Evolutionary conservation across 2,888 invertebrate species (phyloP).

Genomic region (Dorcus parallelipipedus): DNA sequence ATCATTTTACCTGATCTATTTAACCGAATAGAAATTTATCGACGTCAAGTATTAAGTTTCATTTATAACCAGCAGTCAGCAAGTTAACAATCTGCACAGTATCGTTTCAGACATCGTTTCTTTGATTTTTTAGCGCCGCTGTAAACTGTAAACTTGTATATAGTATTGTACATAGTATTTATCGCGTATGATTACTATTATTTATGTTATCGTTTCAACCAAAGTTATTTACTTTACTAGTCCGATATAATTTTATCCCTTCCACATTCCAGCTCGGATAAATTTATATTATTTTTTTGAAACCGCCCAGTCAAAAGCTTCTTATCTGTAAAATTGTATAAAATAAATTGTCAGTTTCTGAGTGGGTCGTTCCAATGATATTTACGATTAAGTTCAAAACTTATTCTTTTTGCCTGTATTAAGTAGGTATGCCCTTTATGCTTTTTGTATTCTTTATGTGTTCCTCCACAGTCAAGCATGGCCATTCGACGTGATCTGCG

Average conservation of each 20-base stretch:
- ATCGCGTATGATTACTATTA: constrained; percentile 25
- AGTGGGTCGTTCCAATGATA: too few species aligned
- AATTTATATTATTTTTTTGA: constrained; percentile 2
- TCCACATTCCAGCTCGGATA: constrained; percentile 3
- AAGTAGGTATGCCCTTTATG: constrained; percentile 43
- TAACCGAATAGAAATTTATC: constrained; percentile 43
- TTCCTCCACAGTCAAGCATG: not conserved
- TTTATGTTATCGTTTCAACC: constrained; percentile 32
- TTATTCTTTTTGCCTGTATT: constrained; percentile 32
- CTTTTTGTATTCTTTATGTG: constrained; percentile 18
- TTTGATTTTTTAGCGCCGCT: constrained; percentile 28
- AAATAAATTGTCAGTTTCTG: not conserved
- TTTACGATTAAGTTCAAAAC: too few species aligned
- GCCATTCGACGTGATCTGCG: too few species aligned
- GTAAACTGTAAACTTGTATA: constrained; percentile 45
- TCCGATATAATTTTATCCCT: constrained; percentile 10
- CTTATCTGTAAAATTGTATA: not conserved
- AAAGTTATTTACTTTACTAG: constrained; percentile 21
- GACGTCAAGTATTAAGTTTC: constrained; percentile 44
- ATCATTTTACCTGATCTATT: constrained; percentile 42
- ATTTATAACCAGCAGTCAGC: constrained; percentile 48
- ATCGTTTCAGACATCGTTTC: constrained; percentile 28
- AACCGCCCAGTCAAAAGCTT: not conserved
- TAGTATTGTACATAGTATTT: constrained; percentile 26
- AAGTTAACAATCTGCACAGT: constrained; percentile 50